These are phyloP conservation scores for Takifugu rubripes DNA, from an alignment of 2,797 vertebrate genomes.

Conservation along the genomic window DNA sequence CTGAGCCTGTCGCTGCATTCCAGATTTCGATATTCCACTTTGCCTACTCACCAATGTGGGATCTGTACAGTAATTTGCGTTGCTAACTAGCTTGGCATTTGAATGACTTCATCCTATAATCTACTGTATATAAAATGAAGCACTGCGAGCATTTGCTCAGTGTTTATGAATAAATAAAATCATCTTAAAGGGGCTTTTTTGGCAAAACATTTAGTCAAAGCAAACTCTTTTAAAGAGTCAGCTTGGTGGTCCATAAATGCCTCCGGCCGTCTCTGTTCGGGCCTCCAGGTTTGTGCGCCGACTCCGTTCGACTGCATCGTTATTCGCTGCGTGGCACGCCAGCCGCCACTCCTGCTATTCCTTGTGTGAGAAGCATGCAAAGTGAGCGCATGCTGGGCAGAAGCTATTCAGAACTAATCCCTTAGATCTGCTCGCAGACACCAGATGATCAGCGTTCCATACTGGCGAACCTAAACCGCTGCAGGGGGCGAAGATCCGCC, in stretches of 20 bases:
- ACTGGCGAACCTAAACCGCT: constrained; percentile 46
- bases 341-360: constrained; percentile 38
- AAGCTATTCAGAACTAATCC: constrained; percentile 65
- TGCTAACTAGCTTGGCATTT: too few relatives aligned
- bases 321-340: constrained; percentile 32
- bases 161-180: too few relatives aligned
- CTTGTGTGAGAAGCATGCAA: constrained; percentile 53
- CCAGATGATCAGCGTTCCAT: constrained; percentile 56
- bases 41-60: too few relatives aligned
- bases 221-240: background rate
- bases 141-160: too few relatives aligned
- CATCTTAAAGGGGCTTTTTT: background rate
- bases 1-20: too few relatives aligned
- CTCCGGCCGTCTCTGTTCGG: constrained; percentile 19
- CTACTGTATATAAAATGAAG: too few relatives aligned
- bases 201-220: background rate
- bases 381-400: constrained; percentile 47
- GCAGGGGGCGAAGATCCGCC: constrained; percentile 39
- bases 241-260: constrained; percentile 3
- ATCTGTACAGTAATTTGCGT: too few relatives aligned
- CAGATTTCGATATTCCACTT: too few relatives aligned
- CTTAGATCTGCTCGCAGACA: constrained; percentile 63
- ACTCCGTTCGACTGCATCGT: constrained; percentile 47
- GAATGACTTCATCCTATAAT: too few relatives aligned
- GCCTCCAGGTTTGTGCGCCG: constrained; percentile 15